A percentile compares a stretch with the other conserved stretches of the same genome.
Conservation (phyloP, 2,113 vertebrate genomes). For the Bucco capensis region DNA sequence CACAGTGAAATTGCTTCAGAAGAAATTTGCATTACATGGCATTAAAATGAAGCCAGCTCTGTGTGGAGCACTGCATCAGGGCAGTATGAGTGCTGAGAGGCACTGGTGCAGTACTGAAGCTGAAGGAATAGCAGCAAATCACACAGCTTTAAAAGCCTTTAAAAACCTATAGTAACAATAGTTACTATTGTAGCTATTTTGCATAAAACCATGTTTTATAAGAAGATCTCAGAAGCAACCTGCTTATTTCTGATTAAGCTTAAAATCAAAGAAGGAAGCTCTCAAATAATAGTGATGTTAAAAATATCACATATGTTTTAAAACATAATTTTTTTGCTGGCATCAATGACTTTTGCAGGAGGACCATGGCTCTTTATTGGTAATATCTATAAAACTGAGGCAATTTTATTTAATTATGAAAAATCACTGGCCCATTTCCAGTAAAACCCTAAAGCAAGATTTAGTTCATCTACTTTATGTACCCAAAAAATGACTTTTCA, state of each 20-base stretch:
- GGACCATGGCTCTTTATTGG: not conserved
- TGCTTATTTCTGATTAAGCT: not conserved
- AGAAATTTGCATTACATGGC: not conserved
- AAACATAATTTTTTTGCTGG: not conserved
- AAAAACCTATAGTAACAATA: no score
- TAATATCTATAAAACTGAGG: not conserved
- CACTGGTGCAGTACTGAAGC: not conserved
- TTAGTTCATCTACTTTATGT: not conserved
- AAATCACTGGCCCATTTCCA: not conserved
- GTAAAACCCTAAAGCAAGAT: not conserved
- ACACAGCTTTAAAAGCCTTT: not conserved
- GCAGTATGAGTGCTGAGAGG: not conserved
- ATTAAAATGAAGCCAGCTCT: not conserved
- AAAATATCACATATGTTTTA: not conserved
- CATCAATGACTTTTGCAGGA: not conserved
- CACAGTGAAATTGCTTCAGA: not conserved
- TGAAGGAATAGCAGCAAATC: not conserved
- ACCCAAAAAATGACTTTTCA: not conserved
- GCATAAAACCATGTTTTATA: not conserved
- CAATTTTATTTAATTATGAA: slow-evolving; percentile 13
- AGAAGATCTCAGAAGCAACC: not conserved
- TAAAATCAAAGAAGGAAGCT: not conserved
- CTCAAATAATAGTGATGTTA: not conserved
- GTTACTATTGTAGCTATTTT: not conserved
- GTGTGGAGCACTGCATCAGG: not conserved